phyloP scores from a whole-genome alignment of 1,140 invertebrate species.

The Ctenoplectra terminalis region DNA sequence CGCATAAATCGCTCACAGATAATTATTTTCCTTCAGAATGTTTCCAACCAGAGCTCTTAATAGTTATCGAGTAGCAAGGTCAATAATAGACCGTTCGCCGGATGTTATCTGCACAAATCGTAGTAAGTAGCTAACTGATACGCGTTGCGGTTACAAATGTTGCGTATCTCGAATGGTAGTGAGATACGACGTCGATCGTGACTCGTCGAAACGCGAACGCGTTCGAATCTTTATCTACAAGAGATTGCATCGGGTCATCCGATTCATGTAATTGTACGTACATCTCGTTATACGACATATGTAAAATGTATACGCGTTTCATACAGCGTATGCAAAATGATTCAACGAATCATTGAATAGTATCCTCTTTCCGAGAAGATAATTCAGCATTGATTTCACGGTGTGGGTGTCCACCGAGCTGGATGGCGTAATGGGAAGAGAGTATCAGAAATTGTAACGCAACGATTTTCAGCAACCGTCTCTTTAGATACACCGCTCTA shows the following conservation, averaged over 20 bases:
- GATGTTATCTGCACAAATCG: conserved; percentile 1
- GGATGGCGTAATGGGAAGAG: conserved; percentile 9
- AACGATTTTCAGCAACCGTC: conserved; percentile 5
- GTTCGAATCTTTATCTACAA: neutral
- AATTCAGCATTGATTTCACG: conserved; percentile 21
- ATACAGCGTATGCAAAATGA: neutral
- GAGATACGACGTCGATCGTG: neutral
- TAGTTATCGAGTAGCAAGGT: conserved; percentile 28
- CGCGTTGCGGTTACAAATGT: neutral
- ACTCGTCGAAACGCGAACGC: neutral
- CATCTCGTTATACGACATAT: neutral
- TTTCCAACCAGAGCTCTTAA: neutral
- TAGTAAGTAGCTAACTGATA: conserved; percentile 9
- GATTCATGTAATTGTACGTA: too few species aligned
- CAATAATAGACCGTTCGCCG: neutral
- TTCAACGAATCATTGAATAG: conserved; percentile 15
- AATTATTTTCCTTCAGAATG: neutral
- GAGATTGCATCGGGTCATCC: neutral
- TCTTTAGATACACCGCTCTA: neutral
- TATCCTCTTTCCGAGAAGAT: conserved; percentile 12
- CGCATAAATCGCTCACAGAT: neutral
- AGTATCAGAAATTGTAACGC: conserved; percentile 11
- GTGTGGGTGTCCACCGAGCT: conserved; percentile 2
- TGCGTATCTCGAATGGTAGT: neutral
- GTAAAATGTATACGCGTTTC: too few species aligned